Base-by-base conservation (phyloP, 1,140 invertebrate genomes). In the Eubasilissa regina region DNA sequence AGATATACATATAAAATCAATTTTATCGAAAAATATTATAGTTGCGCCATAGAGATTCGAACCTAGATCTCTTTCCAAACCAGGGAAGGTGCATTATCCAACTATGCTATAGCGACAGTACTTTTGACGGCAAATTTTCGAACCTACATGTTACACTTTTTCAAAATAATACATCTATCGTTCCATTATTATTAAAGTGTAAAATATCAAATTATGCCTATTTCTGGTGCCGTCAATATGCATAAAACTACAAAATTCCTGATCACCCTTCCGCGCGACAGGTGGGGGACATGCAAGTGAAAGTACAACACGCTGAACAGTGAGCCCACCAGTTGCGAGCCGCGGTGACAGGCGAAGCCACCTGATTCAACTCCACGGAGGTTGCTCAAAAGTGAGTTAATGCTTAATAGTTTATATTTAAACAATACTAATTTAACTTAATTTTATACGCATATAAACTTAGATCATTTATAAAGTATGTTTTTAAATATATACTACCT, bases 221-320 rank as follows among this genome's bases (percentile, higher is more conserved):
- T n/a, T n/a, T n/a, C n/a, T n/a, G n/a, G n/a, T n/a, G n/a, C n/a
- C n/a, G n/a, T n/a, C n/a, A n/a, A n/a, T n/a, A n/a, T n/a, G n/a
- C n/a, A n/a, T n/a, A n/a, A n/a, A n/a, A 58, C 17, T 15, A 58
- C 25, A 15, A 0, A 64, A 8, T 35, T 64, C 35, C 7, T 64
- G 35, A 43, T 64, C 35, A 64, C 25, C 60, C 35, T 64, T 4
- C 25, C 35, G 11, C 11, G 35, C 55, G 19, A 35, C 60, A 64
- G 13, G 60, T 35, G 60, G 60, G 25, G 60, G 60, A 64, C 35
- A 62, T 35, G 35, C 60, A 43, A 25, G 60, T 35, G 60, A 64
- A 64, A 64, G 60, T 64, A 64, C 35, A 64, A 64, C 25, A 64
- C 19, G 19, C 13, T 35, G 60, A 13, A 64, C 19, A 64, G 12